A percentile compares a stretch with the other conserved stretches of the same genome.
Conservation (phyloP, 2,113 vertebrate species). For the Dinomys branickii region DNA sequence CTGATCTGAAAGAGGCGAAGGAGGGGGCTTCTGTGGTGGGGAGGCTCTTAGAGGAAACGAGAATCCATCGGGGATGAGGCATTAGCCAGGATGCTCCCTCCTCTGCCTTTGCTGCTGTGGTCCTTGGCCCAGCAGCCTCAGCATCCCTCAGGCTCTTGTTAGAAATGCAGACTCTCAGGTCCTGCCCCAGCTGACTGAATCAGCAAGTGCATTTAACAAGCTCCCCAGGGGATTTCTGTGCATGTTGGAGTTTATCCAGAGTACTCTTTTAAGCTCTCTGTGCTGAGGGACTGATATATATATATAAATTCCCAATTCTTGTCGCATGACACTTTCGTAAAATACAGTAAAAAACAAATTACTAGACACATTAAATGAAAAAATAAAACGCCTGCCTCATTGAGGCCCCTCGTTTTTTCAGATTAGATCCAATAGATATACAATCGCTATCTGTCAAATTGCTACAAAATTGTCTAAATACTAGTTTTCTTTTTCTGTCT, state of each 20-base stretch:
- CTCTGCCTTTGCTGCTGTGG: rapidly evolving
- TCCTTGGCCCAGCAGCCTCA: background rate
- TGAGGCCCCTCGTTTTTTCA: background rate
- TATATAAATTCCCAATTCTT: background rate
- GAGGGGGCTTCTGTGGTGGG: background rate
- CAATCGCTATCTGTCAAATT: background rate
- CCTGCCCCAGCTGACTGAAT: background rate
- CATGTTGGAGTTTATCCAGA: background rate
- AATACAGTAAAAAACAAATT: background rate
- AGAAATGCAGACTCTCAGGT: background rate
- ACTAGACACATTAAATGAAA: background rate
- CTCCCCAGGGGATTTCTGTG: background rate
- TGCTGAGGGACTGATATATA: background rate
- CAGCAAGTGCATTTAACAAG: background rate
- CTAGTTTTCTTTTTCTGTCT: background rate
- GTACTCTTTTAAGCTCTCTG: background rate
- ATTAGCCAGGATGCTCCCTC: background rate
- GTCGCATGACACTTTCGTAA: background rate
- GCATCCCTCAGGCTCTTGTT: too few species aligned
- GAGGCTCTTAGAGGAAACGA: background rate
- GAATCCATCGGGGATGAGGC: rapidly evolving
- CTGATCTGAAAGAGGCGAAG: background rate
- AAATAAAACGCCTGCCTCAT: background rate
- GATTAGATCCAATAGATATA: background rate
- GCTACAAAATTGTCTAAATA: background rate